Percentiles rank a stretch among this genome's conserved stretches.
Conservation (phyloP, 2,888 invertebrate genomes). For the Arge pagana region DNA sequence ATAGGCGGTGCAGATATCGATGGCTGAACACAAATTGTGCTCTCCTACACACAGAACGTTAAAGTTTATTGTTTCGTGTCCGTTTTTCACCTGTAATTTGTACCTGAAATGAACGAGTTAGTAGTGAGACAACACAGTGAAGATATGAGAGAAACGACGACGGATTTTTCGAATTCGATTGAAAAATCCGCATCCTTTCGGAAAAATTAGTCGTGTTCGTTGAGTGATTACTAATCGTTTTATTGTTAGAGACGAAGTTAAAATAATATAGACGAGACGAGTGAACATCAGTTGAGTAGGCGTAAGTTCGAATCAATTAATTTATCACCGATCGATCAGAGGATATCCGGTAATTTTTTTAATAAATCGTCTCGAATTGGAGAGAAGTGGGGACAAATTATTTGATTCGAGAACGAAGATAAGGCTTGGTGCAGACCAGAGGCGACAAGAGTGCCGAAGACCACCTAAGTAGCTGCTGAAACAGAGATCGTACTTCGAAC, state of each 20-base stretch:
- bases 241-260: too few relatives aligned
- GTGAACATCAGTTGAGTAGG: too few relatives aligned
- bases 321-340: conserved; percentile 3
- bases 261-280: too few relatives aligned
- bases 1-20: conserved; percentile 52
- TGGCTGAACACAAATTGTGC: conserved; percentile 45
- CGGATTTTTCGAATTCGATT: background rate
- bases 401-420: conserved; percentile 11
- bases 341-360: too few relatives aligned
- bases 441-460: conserved; percentile 46
- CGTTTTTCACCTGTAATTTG: conserved; percentile 24
- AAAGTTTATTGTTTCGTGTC: conserved; percentile 28
- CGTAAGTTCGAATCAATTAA: background rate
- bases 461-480: conserved; percentile 17
- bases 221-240: background rate
- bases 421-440: conserved; percentile 46
- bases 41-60: conserved; percentile 41
- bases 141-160: background rate
- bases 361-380: too few relatives aligned
- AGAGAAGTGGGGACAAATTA: too few relatives aligned
- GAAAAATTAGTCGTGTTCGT: background rate
- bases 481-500: too few relatives aligned
- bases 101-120: conserved; percentile 50
- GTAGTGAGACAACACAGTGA: conserved; percentile 28
- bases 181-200: background rate